Evolutionary conservation across 2,113 vertebrate genomes (phyloP).

Genomic region (Notarius lentiginosus): DNA sequence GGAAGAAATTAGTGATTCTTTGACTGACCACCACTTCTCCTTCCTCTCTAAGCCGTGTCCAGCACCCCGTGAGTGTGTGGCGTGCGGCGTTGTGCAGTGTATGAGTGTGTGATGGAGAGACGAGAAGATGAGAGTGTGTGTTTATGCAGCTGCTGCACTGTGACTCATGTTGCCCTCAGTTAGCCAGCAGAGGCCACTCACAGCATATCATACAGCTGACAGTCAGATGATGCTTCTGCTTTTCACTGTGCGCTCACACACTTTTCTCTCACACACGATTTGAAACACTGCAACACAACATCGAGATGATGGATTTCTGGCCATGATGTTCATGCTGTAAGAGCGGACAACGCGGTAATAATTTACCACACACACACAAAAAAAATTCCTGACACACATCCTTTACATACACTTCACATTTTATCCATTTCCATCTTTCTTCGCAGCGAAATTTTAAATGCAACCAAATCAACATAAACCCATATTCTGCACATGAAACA

Average conservation of each 20-base stretch:
- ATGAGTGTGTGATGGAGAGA: slow-evolving; percentile 25
- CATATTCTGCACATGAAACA: too few relatives aligned
- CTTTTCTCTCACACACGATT: neutral
- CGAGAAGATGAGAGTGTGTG: neutral
- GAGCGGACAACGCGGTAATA: neutral
- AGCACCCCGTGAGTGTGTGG: neutral
- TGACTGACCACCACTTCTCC: neutral
- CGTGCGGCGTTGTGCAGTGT: neutral
- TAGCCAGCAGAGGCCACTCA: slow-evolving; percentile 99
- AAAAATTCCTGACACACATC: neutral
- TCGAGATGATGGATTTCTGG: neutral
- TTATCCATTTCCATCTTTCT: neutral
- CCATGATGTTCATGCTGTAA: neutral
- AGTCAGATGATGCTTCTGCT: slow-evolving; percentile 32
- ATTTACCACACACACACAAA: neutral
- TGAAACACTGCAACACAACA: slow-evolving; percentile 13
- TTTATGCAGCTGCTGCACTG: slow-evolving; percentile 49
- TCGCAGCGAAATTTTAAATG: neutral
- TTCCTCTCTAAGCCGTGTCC: neutral
- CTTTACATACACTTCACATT: neutral
- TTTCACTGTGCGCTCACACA: neutral
- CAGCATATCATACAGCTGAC: slow-evolving; percentile 79
- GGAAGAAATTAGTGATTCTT: neutral
- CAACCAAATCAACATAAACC: slow-evolving; percentile 6
- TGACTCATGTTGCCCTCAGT: slow-evolving; percentile 84